A percentile compares a stretch with the other conserved stretches of the same genome.
phyloP scores from a whole-genome alignment of 2,113 vertebrate species.

The Lepisosteus osseus region DNA sequence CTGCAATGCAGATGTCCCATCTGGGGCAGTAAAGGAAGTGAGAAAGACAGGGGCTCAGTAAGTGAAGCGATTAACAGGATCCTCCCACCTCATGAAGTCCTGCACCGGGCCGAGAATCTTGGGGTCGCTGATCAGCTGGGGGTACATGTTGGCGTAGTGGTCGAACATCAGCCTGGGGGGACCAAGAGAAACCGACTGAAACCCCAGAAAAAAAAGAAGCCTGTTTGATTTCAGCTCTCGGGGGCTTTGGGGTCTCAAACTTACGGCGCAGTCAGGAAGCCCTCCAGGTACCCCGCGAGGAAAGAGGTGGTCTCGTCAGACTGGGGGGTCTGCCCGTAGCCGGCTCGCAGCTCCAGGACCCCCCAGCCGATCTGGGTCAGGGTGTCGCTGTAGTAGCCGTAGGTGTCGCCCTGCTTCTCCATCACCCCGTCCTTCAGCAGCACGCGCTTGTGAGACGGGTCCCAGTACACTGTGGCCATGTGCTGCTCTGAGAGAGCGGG shows the following conservation, averaged over 20 bases:
- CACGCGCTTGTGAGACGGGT: conserved; percentile 58
- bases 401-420: conserved; percentile 74
- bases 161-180: conserved; percentile 77
- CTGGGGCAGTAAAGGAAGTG: background rate
- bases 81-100: conserved; percentile 72
- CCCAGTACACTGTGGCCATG: conserved; percentile 77
- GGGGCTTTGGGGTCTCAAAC: conserved; percentile 22
- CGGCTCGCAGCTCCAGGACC: conserved; percentile 79
- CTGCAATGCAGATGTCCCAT: too few species aligned
- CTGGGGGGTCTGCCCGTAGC: conserved; percentile 68
- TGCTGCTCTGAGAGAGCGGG: conserved; percentile 38
- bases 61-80: too few species aligned
- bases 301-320: conserved; percentile 76
- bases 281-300: conserved; percentile 83
- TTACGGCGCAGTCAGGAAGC: conserved; percentile 85
- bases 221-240: too few species aligned
- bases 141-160: conserved; percentile 83
- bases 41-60: conserved; percentile 5
- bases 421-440: conserved; percentile 63
- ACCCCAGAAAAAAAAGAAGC: background rate
- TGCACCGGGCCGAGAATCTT: conserved; percentile 57
- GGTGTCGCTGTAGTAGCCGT: conserved; percentile 80
- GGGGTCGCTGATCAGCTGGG: conserved; percentile 70
- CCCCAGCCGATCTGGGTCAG: conserved; percentile 78
- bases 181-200: conserved; percentile 18